These are phyloP conservation scores for Acridotheres tristis DNA, from an alignment of 2,797 vertebrate genomes.

Conservation along the genomic window DNA sequence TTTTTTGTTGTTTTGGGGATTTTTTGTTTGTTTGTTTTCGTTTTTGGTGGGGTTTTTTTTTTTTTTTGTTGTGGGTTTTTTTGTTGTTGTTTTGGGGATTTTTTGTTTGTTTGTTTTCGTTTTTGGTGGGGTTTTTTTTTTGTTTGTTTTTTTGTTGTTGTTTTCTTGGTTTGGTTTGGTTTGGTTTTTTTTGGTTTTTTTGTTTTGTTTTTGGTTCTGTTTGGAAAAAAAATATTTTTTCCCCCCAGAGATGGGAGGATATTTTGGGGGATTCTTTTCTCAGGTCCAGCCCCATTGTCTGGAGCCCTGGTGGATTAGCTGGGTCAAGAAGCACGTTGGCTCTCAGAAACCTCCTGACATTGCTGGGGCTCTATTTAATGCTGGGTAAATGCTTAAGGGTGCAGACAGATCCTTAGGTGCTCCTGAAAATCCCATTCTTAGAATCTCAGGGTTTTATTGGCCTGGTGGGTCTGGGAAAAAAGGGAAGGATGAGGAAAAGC, in stretches of 20 bases:
- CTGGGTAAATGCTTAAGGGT: neutral
- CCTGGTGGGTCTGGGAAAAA: neutral
- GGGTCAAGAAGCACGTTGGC: conserved; percentile 10
- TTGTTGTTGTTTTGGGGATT: no score
- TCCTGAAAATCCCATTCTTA: neutral
- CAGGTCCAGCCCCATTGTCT: neutral
- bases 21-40: no score
- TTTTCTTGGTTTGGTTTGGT: no score
- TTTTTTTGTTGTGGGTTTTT: no score
- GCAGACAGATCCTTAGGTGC: neutral
- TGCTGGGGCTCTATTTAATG: neutral
- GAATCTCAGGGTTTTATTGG: neutral
- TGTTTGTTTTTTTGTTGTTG: no score
- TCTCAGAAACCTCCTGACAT: neutral
- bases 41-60: no score
- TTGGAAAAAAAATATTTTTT: no score
- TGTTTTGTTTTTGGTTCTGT: no score
- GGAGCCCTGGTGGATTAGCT: conserved; percentile 4
- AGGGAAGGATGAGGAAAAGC: neutral
- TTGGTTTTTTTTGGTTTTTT: no score
- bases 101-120: no score
- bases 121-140: no score
- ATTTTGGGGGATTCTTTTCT: neutral
- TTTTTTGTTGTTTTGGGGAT: no score
- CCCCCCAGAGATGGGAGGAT: neutral